Conservation (phyloP, 2,113 vertebrate species). For the Pseudorhombus dupliciocellatus region DNA sequence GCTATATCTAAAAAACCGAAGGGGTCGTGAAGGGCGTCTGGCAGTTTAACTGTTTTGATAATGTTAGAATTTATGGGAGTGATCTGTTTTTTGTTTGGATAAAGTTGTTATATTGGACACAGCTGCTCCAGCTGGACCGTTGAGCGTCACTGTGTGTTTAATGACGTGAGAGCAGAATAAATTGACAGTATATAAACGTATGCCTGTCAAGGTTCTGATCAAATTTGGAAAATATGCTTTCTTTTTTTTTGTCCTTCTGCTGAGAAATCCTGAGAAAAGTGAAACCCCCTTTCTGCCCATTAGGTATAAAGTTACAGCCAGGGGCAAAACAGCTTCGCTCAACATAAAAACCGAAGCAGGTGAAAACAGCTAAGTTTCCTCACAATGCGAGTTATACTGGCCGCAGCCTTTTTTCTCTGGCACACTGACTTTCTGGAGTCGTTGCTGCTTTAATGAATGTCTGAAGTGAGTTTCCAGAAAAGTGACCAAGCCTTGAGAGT, state of each 20-base stretch:
- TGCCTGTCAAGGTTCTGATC: background rate
- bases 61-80: slow-evolving; percentile 22
- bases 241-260: slow-evolving; percentile 3
- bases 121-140: slow-evolving; percentile 28
- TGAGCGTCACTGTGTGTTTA: background rate
- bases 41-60: slow-evolving; percentile 32
- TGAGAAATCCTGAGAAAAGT: background rate
- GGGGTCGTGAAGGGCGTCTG: background rate
- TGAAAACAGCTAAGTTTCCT: background rate
- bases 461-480: background rate
- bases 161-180: background rate
- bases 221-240: background rate
- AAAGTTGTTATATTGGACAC: slow-evolving; percentile 10
- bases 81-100: slow-evolving; percentile 27
- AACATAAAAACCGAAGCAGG: slow-evolving; percentile 1
- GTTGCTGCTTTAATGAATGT: background rate
- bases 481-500: no score
- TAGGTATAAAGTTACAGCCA: background rate
- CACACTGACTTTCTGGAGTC: background rate
- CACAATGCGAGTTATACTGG: background rate
- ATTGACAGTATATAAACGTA: background rate
- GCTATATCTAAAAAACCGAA: slow-evolving; percentile 21
- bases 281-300: background rate
- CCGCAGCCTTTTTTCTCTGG: background rate
- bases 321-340: background rate